phyloP scores from a whole-genome alignment of 2,888 invertebrate genomes.

The Aleiodes testaceus region DNA sequence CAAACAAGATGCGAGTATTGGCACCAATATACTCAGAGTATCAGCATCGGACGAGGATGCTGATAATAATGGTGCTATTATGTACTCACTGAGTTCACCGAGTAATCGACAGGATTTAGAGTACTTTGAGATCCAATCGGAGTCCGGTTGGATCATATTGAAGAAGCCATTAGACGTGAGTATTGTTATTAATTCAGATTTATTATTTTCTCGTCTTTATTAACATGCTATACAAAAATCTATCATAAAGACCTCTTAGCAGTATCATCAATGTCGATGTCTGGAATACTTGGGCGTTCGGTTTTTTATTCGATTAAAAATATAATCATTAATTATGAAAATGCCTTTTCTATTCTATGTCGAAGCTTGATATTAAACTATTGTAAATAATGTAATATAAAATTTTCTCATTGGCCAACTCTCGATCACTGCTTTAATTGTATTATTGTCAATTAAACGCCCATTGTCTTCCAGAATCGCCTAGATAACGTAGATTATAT shows the following conservation, averaged over 20 bases:
- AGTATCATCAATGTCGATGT: conserved; percentile 51
- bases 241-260: conserved; percentile 51
- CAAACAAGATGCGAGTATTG: conserved; percentile 96
- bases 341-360: neutral
- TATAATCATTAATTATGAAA: neutral
- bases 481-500: conserved; percentile 55
- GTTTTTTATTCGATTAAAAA: conserved; percentile 30
- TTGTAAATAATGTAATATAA: conserved; percentile 42
- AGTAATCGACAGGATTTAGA: conserved; percentile 88
- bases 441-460: conserved; percentile 10
- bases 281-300: conserved; percentile 53
- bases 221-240: conserved; percentile 36
- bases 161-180: conserved; percentile 97
- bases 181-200: conserved; percentile 70
- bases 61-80: conserved; percentile 96
- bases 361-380: conserved; percentile 34
- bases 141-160: conserved; percentile 97
- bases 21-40: conserved; percentile 93
- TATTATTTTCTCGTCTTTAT: conserved; percentile 36
- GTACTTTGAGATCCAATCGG: conserved; percentile 97
- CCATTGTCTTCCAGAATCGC: conserved; percentile 54
- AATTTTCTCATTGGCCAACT: conserved; percentile 31
- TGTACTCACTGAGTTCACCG: conserved; percentile 92
- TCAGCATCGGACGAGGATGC: conserved; percentile 98
- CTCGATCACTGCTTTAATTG: conserved; percentile 40